Percentiles rank a stretch among this genome's conserved stretches.
Conservation (phyloP, 2,113 vertebrate species). For the Eonycteris spelaea region DNA sequence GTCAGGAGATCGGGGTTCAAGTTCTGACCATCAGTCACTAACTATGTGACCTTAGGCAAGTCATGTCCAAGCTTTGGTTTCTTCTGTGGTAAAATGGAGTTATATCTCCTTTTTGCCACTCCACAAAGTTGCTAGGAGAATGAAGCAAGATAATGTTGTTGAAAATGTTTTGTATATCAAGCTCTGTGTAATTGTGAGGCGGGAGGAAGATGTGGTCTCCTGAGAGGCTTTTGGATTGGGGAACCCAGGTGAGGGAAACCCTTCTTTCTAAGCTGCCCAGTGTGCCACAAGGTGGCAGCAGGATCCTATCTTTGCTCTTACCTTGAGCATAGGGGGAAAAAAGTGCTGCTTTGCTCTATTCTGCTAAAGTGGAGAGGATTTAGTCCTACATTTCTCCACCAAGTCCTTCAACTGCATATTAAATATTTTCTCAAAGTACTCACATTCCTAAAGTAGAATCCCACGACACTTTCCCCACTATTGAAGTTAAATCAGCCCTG, state of each 20-base stretch:
- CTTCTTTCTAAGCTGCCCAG: neutral
- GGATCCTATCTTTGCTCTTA: neutral
- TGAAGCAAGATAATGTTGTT: neutral
- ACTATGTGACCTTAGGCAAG: neutral
- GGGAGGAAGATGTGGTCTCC: neutral
- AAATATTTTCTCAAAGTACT: slow-evolving; percentile 11
- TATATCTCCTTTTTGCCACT: neutral
- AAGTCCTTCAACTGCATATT: neutral
- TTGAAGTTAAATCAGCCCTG: neutral
- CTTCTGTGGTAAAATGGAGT: neutral
- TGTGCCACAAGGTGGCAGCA: slow-evolving; percentile 66
- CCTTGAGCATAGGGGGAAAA: neutral
- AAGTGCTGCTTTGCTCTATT: neutral
- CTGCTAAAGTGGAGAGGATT: neutral
- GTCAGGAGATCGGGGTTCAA: neutral
- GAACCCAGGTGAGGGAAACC: neutral
- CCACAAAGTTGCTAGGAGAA: neutral
- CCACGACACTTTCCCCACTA: neutral
- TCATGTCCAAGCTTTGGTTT: neutral
- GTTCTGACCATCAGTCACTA: neutral
- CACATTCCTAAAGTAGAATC: neutral
- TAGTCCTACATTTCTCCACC: neutral
- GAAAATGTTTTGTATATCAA: neutral
- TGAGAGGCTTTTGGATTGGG: neutral
- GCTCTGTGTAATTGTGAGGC: neutral